Conservation (phyloP, 1,140 invertebrate genomes). For the Chlorops oryzae region DNA sequence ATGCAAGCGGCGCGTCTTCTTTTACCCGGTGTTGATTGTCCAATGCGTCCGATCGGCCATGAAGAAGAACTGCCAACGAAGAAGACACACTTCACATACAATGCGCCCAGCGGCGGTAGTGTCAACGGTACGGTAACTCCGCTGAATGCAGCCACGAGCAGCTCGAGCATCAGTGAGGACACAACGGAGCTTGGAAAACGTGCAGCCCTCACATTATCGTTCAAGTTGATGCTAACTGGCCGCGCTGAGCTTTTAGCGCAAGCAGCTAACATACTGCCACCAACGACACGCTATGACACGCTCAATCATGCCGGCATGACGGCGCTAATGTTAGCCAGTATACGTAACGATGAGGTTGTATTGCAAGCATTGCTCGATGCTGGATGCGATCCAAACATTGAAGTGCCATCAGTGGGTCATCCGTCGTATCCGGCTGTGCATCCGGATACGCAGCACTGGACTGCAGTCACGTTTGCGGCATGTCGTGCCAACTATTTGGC, state of each 20-base stretch:
- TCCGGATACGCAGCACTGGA: conserved; percentile 73
- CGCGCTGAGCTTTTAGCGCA: conserved; percentile 71
- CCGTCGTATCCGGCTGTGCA: conserved; percentile 51
- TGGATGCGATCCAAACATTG: conserved; percentile 68
- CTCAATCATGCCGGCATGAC: conserved; percentile 74
- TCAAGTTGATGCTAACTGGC: conserved; percentile 70
- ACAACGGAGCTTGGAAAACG: conserved; percentile 49
- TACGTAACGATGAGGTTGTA: conserved; percentile 72
- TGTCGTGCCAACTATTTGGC: conserved; percentile 54
- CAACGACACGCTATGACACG: conserved; percentile 64
- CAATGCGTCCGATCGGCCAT: conserved; percentile 62
- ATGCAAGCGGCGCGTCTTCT: conserved; percentile 79
- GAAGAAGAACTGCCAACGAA: conserved; percentile 50
- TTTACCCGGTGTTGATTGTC: conserved; percentile 82
- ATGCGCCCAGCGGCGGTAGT: background rate
- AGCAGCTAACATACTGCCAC: conserved; percentile 67
- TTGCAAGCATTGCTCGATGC: conserved; percentile 67
- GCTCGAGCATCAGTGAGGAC: conserved; percentile 26
- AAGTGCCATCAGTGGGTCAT: conserved; percentile 53
- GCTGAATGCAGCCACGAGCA: conserved; percentile 11
- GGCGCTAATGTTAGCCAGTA: conserved; percentile 72
- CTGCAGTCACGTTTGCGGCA: conserved; percentile 65
- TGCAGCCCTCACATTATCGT: conserved; percentile 70
- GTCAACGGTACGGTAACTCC: conserved; percentile 11
- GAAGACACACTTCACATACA: conserved; percentile 28